Percentiles rank a stretch among this genome's conserved stretches.
Conservation (phyloP, 2,113 vertebrate genomes). For the Psittacula cyanocephala region DNA sequence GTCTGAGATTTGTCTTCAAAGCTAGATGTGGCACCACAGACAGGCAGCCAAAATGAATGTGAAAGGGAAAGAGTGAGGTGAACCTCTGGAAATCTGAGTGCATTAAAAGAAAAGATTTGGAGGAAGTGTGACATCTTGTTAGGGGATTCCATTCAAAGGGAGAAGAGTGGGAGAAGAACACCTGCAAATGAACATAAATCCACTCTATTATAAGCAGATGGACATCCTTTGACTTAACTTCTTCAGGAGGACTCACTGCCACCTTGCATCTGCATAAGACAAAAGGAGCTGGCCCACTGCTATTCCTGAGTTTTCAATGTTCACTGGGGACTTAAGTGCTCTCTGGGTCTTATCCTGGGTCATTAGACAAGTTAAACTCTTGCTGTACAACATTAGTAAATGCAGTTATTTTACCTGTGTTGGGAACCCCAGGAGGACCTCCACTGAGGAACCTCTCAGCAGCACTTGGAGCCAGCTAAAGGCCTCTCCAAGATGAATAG, state of each 20-base stretch:
- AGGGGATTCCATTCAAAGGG: not conserved
- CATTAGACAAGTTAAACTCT: not conserved
- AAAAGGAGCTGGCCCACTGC: not conserved
- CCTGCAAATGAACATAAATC: not conserved
- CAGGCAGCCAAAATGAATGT: not conserved
- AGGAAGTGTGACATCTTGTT: not conserved
- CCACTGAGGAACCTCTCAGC: not conserved
- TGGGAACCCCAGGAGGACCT: accelerated
- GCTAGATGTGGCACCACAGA: not conserved
- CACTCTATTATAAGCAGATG: not conserved
- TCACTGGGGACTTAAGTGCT: not conserved
- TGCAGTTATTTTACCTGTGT: not conserved
- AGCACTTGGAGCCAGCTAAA: not conserved
- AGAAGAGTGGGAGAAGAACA: not conserved
- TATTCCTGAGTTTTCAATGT: not conserved
- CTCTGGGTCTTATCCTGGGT: not conserved
- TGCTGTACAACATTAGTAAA: not conserved
- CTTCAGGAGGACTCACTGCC: not conserved
- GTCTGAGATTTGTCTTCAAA: not conserved
- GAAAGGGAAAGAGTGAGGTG: not conserved
- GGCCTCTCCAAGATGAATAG: not conserved
- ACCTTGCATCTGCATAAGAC: not conserved
- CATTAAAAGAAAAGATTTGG: not conserved
- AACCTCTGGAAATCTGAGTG: not conserved
- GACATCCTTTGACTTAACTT: not conserved